Base-by-base conservation (phyloP, 2,113 vertebrate genomes). In the Gasterosteus nipponicus region DNA sequence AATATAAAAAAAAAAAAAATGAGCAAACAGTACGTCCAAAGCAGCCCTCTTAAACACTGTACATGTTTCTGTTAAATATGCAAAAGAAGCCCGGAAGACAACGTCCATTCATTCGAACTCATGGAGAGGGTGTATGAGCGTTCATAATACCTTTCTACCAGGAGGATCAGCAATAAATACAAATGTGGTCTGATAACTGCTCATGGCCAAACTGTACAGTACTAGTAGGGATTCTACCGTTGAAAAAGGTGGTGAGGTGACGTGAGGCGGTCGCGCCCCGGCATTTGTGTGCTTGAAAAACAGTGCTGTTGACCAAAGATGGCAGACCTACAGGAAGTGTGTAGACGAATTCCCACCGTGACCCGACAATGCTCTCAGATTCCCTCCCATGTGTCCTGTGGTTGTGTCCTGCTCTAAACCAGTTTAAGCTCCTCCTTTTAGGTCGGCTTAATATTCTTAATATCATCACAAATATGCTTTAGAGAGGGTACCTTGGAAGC, bases 401-500 rank as follows among this genome's bases (percentile, higher is more conserved):
- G 82, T 3, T 7, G 54, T 56, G 66, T 70, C 64, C 84, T 89
- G 87, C 59, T 91, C 84, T 86, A 90, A 88, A 83, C 84, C 84
- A 77, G 77, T 65, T 80, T 78, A 85, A 73, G 80, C 72, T 85
- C 84, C 63, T 78, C 75, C 75, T 75, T 81, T 87, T 83, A 89
- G 83, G 81, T 83, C 89, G 83, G 89, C 80, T 86, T 87, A 86
- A 85, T 85, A 84, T 83, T 87, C 57, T 89, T 80, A 70, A 65
- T 83, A 80, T 85, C 83, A 87, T 79, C 82, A 93, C 84, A 88
- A 76, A 80, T 85, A 90, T 89, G 86, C 79, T 88, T 91, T 91
- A 89, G 88, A 91, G 92, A 92, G 91, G 89, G 90, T 90, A 92
- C 91, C 91, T 92, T 92, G 92, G 92, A 93, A 93, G 92, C 90